phyloP scores from a whole-genome alignment of 2,113 vertebrate genomes.

The Lepisosteus oculatus region DNA sequence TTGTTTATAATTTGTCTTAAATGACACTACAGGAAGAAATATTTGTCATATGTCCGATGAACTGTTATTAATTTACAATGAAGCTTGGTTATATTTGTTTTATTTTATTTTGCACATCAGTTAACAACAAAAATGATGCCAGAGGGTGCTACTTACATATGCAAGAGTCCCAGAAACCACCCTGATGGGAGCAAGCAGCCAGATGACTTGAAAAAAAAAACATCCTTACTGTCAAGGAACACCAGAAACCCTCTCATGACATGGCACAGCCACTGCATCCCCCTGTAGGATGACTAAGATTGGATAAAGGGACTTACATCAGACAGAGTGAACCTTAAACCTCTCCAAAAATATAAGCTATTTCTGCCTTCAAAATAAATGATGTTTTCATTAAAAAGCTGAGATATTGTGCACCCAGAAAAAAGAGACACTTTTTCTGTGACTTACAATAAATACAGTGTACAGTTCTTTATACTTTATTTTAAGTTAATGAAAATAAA shows the following conservation, averaged over 20 bases:
- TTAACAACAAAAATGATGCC: conserved; percentile 18
- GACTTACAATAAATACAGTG: no score
- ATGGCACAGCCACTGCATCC: conserved; percentile 24
- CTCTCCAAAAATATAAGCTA: neutral
- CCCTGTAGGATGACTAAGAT: conserved; percentile 11
- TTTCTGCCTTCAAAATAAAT: neutral
- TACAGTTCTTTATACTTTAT: no score
- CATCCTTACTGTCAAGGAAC: conserved; percentile 24
- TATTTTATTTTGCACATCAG: conserved; percentile 14
- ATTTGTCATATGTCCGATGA: neutral
- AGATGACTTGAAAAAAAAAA: conserved; percentile 29
- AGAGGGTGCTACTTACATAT: conserved; percentile 17
- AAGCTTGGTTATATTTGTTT: conserved; percentile 10
- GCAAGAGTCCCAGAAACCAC: conserved; percentile 24
- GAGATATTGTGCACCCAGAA: neutral
- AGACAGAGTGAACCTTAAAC: neutral
- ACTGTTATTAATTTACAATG: neutral
- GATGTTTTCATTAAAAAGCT: neutral
- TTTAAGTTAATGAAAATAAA: no score
- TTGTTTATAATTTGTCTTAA: conserved; percentile 14
- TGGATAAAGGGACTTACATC: neutral
- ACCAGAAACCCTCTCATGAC: conserved; percentile 23
- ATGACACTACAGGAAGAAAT: neutral
- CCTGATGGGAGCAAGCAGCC: conserved; percentile 21
- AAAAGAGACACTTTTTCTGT: no score